Evolutionary conservation across 35 echinoderm and acorn worm species (phyloP).

Genomic region (Ophioderma brevispina): DNA sequence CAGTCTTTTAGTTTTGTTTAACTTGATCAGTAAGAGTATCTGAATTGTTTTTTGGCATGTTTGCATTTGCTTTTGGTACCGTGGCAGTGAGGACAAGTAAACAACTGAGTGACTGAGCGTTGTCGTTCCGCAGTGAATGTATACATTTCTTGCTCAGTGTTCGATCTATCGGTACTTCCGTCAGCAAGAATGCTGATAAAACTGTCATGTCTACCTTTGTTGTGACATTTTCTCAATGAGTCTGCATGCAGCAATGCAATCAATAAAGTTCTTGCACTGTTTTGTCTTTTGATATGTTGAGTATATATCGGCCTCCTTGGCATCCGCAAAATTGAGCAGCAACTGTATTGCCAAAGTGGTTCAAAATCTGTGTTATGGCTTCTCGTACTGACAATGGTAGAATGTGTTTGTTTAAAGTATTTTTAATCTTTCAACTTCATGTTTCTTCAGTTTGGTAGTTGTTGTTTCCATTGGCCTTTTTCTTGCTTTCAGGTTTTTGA

Average conservation of each 20-base stretch:
- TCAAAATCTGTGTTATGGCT: conserved; percentile 14
- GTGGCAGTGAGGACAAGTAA: no score
- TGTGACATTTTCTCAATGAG: not conserved
- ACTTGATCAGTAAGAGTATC: no score
- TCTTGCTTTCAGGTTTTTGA: not conserved
- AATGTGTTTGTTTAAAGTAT: not conserved
- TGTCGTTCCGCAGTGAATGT: no score
- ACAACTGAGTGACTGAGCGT: no score
- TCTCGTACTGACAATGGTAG: not conserved
- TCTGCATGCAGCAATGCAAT: not conserved
- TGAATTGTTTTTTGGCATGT: no score
- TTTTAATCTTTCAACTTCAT: not conserved
- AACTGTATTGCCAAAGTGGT: not conserved
- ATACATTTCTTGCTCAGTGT: not conserved
- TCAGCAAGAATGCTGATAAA: conserved; percentile 8
- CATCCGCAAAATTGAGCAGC: conserved; percentile 8
- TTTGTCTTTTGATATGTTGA: conserved; percentile 4
- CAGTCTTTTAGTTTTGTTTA: no score
- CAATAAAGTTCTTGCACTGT: conserved; percentile 18
- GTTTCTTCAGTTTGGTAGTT: not conserved
- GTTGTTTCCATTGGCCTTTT: conserved; percentile 4
- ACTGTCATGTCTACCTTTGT: not conserved
- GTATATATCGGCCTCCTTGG: no score
- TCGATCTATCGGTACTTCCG: not conserved
- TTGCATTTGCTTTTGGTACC: no score